phyloP scores from a whole-genome alignment of 2,797 vertebrate genomes.

The Amblyraja radiata region DNA sequence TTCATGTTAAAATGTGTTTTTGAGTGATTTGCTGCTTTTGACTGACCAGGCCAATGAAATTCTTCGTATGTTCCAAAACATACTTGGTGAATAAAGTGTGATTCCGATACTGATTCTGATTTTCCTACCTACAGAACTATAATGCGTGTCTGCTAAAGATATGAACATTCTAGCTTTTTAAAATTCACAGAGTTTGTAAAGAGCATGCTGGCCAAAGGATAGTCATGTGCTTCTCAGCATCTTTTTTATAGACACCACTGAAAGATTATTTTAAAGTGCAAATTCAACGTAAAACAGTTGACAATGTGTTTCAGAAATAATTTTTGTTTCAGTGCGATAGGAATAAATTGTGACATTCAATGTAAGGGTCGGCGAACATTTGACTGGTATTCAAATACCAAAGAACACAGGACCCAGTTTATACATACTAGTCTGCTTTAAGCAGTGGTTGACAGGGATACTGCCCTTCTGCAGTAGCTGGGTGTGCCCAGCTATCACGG shows the following conservation, averaged over 20 bases:
- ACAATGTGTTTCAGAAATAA: neutral
- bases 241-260: neutral
- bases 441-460: neutral
- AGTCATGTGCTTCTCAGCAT: neutral
- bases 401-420: neutral
- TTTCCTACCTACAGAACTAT: too few relatives aligned
- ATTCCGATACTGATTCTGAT: too few relatives aligned
- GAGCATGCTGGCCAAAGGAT: neutral
- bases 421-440: neutral
- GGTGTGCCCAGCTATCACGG: neutral
- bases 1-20: too few relatives aligned
- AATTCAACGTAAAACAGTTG: neutral
- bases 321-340: constrained; percentile 7
- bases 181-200: neutral
- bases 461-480: neutral
- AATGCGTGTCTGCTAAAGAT: too few relatives aligned
- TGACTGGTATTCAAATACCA: neutral
- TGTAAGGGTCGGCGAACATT: neutral
- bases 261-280: neutral
- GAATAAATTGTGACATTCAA: neutral
- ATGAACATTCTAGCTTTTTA: too few relatives aligned
- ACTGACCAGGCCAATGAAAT: too few relatives aligned
- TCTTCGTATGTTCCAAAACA: too few relatives aligned
- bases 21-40: too few relatives aligned
- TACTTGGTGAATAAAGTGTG: too few relatives aligned